A percentile compares a stretch with the other conserved stretches of the same genome.
These are phyloP conservation scores for Crenichthys baileyi DNA, from an alignment of 2,797 vertebrate genomes.

Conservation along the genomic window DNA sequence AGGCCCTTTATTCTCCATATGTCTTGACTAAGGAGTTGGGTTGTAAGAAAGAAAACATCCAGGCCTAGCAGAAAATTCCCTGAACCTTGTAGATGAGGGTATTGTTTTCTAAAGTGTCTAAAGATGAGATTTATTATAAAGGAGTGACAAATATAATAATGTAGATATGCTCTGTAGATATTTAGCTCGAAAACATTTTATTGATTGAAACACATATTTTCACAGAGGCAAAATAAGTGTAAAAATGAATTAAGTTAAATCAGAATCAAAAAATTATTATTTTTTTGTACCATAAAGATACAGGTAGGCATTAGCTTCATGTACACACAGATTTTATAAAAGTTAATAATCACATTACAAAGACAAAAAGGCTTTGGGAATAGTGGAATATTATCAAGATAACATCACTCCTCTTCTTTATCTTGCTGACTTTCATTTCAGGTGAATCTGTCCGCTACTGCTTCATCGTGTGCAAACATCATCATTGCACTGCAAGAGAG, in stretches of 20 bases:
- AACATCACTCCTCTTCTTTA: not conserved
- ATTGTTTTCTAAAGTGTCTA: not conserved
- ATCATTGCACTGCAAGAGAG: conserved; percentile 76
- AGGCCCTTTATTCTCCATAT: not conserved
- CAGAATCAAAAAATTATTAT: not conserved
- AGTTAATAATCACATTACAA: not conserved
- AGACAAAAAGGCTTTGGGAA: conserved; percentile 3
- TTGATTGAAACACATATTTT: not conserved
- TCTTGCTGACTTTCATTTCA: not conserved
- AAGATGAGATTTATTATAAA: not conserved
- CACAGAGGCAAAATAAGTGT: not conserved
- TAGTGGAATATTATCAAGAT: conserved; percentile 1
- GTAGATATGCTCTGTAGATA: not conserved
- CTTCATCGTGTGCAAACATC: conserved; percentile 76
- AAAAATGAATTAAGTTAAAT: not conserved
- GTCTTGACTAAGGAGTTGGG: not conserved
- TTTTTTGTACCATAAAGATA: not conserved
- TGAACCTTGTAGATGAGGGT: not conserved
- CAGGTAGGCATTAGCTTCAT: not conserved
- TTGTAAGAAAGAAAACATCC: not conserved
- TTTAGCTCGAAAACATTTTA: not conserved
- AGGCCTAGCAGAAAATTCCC: not conserved
- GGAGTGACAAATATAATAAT: not conserved
- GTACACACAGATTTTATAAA: not conserved
- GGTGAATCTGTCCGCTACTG: not conserved